Base-by-base conservation (phyloP, 2,888 invertebrate genomes). In the Morpho achilles region DNA sequence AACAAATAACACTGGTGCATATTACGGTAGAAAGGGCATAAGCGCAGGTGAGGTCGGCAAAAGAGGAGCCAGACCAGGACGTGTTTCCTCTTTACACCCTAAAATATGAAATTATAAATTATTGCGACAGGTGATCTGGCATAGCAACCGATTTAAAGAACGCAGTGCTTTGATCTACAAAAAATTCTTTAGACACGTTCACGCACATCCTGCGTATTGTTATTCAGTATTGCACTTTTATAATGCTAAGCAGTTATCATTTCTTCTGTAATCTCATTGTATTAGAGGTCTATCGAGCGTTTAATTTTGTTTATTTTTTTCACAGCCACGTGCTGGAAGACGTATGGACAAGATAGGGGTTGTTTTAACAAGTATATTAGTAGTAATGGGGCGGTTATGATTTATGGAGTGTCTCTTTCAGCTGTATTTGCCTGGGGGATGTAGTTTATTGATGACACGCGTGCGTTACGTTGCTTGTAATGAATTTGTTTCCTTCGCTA, bases 281-380 rank as follows among this genome's bases (percentile, higher is more conserved):
- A 65, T 70, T 70, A 68, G 68, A 69, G 66, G 64, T 77, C 67
- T 74, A 77, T 79, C 71, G 68, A 74, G 76, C 78, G 76, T 79
- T 77, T 80, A 86, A 84, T 82, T 83, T 80, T 77, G 72, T 67
- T 32, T 1, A 64, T 61, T 72, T 85, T 85, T 86, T 87, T 75
- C 59, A 50, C 39, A 56, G 81, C 68, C 80, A 80, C 80, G 81
- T 79, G 80, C 74, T 72, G 68, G 72, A 80, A 77, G 82, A 78
- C 73, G 70, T 69, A 74, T 72, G 69, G 85, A 87, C 84, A 80
- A 89, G 90, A 88, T 83, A 89, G 80, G 83, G 89, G 89, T 86
- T 88, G 87, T 88, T 88, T 84, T 86, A 88, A 90, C 89, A 88
- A 86, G 79, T 87, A 82, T 87, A 89, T 89, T 89, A 89, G 82